A percentile compares a stretch with the other conserved stretches of the same genome.
These are phyloP conservation scores for Catocala sponsa DNA, from an alignment of 2,888 invertebrate genomes.

Conservation along the genomic window DNA sequence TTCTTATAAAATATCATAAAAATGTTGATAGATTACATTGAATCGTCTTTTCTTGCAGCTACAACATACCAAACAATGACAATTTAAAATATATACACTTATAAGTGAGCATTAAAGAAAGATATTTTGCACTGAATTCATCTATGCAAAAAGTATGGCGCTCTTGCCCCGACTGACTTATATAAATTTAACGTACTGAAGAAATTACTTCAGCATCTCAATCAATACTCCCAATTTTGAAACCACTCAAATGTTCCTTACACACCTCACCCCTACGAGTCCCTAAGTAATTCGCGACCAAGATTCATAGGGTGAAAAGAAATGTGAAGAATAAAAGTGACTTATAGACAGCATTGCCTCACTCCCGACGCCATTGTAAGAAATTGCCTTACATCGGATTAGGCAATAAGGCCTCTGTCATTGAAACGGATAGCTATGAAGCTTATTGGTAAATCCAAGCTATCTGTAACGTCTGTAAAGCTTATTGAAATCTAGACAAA, in stretches of 20 bases:
- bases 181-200: too few relatives aligned
- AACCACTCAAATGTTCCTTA: neutral
- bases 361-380: slow-evolving; percentile 27
- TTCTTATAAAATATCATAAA: too few relatives aligned
- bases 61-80: too few relatives aligned
- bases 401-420: slow-evolving; percentile 21
- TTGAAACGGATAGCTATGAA: slow-evolving; percentile 26
- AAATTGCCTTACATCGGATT: slow-evolving; percentile 30
- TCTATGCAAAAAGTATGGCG: too few relatives aligned
- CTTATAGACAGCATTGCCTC: slow-evolving; percentile 30
- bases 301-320: slow-evolving; percentile 11
- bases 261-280: neutral
- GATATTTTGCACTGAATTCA: too few relatives aligned
- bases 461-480: slow-evolving; percentile 7
- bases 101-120: too few relatives aligned
- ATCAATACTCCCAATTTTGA: neutral
- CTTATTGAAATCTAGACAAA: slow-evolving; percentile 30
- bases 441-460: slow-evolving; percentile 22
- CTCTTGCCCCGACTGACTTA: too few relatives aligned
- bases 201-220: too few relatives aligned
- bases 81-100: too few relatives aligned
- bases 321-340: slow-evolving; percentile 28
- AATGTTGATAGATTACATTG: too few relatives aligned
- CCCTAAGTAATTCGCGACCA: slow-evolving; percentile 9
- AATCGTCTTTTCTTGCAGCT: too few relatives aligned